These are phyloP conservation scores for Centropristis striata DNA, from an alignment of 2,113 vertebrate species.

Conservation along the genomic window DNA sequence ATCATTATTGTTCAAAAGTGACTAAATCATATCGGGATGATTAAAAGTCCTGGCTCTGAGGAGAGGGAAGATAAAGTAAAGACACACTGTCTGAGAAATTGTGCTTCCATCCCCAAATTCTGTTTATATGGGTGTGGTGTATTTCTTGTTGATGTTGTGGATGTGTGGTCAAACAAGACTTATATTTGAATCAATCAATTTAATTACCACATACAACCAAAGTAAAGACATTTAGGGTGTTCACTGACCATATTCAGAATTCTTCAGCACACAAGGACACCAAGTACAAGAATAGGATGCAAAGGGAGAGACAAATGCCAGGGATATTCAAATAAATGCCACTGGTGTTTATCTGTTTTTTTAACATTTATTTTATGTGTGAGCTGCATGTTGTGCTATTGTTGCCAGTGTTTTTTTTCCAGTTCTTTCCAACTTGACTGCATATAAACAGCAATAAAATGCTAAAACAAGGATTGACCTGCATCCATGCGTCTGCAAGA, in stretches of 20 bases:
- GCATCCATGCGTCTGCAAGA: slow-evolving; percentile 11
- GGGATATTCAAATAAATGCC: neutral
- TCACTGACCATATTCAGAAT: neutral
- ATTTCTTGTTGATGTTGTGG: slow-evolving; percentile 18
- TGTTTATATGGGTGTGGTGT: slow-evolving; percentile 38
- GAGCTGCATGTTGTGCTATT: neutral
- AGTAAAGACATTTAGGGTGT: slow-evolving; percentile 1
- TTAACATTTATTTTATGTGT: neutral
- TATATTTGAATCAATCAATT: slow-evolving; percentile 1
- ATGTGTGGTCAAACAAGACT: slow-evolving; percentile 16
- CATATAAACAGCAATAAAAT: slow-evolving; percentile 16
- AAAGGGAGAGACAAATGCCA: neutral
- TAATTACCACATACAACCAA: neutral
- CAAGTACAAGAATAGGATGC: neutral
- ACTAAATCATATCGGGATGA: slow-evolving; percentile 88
- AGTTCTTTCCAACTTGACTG: neutral
- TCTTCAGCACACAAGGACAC: neutral
- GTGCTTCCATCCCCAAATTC: slow-evolving; percentile 34
- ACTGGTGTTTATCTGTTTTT: neutral
- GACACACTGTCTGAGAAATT: slow-evolving; percentile 54
- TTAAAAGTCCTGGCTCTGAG: slow-evolving; percentile 76
- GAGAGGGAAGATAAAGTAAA: slow-evolving; percentile 73
- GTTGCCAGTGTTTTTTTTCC: neutral
- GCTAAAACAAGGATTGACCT: neutral
- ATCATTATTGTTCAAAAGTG: slow-evolving; percentile 88